Percentiles rank a stretch among this genome's conserved stretches.
These are phyloP conservation scores for Gastrophysa polygoni DNA, from an alignment of 2,888 invertebrate genomes.

Conservation along the genomic window DNA sequence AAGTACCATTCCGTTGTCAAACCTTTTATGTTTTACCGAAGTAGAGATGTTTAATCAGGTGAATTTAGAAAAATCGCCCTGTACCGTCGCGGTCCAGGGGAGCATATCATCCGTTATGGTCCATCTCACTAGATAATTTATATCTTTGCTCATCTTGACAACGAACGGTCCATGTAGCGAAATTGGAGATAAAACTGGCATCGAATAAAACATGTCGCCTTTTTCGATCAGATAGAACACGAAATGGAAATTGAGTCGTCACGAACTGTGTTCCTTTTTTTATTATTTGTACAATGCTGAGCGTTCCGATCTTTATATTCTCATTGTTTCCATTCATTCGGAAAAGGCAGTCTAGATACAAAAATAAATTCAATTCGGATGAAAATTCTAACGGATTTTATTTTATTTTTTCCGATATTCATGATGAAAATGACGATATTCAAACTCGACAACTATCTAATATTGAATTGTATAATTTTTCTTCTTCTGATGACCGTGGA, in stretches of 20 bases:
- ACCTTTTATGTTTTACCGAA: no score
- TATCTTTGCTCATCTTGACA: background rate
- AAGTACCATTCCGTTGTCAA: no score
- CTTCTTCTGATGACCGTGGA: no score
- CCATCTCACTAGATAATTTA: background rate
- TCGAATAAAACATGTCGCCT: slow-evolving; percentile 8
- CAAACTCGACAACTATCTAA: no score
- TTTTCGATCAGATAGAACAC: slow-evolving; percentile 17
- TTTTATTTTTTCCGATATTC: no score
- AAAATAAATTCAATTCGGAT: no score
- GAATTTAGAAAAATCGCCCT: no score
- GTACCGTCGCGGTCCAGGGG: no score
- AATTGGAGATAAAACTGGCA: slow-evolving; percentile 18
- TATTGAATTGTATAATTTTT: no score
- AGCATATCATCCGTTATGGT: background rate
- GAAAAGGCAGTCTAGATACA: background rate
- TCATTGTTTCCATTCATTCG: background rate
- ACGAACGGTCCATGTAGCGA: background rate
- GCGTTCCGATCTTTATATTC: background rate
- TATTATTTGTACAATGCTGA: background rate
- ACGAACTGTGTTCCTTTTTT: background rate
- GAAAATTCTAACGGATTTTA: no score
- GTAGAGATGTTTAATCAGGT: no score
- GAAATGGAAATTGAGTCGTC: slow-evolving; percentile 16
- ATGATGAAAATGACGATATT: no score